phyloP scores from a whole-genome alignment of 1,140 invertebrate species.

The Cardiocondyla obscurior region DNA sequence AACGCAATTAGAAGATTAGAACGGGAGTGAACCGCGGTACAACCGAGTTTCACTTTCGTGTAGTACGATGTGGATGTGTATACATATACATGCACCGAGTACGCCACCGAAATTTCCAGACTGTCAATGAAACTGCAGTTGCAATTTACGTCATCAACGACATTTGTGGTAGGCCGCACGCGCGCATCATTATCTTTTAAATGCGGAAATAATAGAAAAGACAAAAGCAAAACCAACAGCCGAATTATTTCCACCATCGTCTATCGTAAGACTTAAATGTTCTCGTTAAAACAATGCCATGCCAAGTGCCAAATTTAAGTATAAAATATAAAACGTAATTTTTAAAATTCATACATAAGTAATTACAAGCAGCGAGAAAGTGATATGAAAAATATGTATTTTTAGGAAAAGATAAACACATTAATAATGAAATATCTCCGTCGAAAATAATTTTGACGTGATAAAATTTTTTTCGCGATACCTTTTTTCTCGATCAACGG shows the following conservation, averaged over 20 bases:
- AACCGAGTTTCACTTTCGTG: constrained; percentile 26
- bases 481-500: background rate
- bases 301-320: background rate
- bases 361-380: no score
- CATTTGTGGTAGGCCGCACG: constrained; percentile 11
- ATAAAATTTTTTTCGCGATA: background rate
- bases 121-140: constrained; percentile 44
- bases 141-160: constrained; percentile 38
- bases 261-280: background rate
- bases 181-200: background rate
- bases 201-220: background rate
- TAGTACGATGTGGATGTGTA: background rate
- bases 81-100: background rate
- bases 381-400: background rate
- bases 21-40: constrained; percentile 30
- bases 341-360: no score
- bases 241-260: background rate
- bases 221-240: background rate
- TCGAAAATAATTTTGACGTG: background rate
- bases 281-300: no score
- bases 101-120: constrained; percentile 35
- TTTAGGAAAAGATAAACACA: background rate
- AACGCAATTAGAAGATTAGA: constrained; percentile 56
- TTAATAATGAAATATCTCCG: background rate
- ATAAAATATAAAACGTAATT: no score